Conservation (phyloP, 2,113 vertebrate species). For the Elgaria multicarinata region DNA sequence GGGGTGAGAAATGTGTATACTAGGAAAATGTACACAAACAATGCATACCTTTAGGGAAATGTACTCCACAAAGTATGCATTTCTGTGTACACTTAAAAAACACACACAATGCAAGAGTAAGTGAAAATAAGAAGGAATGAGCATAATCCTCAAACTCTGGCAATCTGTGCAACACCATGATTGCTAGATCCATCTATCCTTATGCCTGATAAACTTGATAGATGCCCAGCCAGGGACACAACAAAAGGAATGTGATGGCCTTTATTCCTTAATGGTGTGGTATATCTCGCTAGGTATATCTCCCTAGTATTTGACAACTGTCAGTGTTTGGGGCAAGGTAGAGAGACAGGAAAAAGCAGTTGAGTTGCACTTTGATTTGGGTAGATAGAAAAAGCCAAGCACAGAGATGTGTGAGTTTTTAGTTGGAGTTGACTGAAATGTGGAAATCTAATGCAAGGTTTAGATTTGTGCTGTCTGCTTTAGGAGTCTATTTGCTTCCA, state of each 20-base stretch:
- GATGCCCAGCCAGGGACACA: background rate
- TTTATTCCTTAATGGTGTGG: background rate
- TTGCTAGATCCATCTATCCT: no score
- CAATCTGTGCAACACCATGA: no score
- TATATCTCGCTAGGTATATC: background rate
- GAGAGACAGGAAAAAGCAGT: background rate
- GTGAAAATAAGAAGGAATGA: no score
- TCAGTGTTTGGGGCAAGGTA: background rate
- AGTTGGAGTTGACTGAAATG: background rate
- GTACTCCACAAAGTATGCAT: no score
- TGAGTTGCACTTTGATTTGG: background rate
- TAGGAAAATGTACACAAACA: no score
- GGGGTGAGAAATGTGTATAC: no score
- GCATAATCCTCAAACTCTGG: no score
- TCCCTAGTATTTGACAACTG: background rate
- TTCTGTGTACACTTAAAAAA: no score
- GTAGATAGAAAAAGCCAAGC: background rate
- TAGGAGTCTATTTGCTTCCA: background rate
- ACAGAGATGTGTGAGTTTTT: background rate
- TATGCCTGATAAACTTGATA: background rate
- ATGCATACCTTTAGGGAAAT: no score
- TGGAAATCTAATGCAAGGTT: background rate
- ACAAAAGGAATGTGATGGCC: background rate
- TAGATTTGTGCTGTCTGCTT: background rate
- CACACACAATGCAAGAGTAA: no score